Evolutionary conservation across 2,113 vertebrate genomes (phyloP).

Genomic region (Mastomys natalensis): DNA sequence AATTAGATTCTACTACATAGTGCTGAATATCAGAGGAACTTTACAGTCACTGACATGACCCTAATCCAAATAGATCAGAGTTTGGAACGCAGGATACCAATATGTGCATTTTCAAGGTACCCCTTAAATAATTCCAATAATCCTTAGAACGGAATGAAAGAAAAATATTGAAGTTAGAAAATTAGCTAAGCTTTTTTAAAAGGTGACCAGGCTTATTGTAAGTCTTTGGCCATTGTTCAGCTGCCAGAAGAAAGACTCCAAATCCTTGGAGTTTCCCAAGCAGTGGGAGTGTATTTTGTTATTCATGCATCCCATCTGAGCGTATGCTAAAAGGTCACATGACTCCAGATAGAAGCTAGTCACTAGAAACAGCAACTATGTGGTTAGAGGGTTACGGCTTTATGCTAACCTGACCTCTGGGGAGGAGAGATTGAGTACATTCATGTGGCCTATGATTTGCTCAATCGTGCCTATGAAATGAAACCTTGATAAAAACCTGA

Average conservation of each 20-base stretch:
- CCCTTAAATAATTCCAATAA: conserved; percentile 31
- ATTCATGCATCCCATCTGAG: conserved; percentile 27
- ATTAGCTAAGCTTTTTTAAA: conserved; percentile 31
- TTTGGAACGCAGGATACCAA: background rate
- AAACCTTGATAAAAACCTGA: conserved; percentile 47
- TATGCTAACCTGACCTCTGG: background rate
- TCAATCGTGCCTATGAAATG: conserved; percentile 15
- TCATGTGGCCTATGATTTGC: conserved; percentile 1
- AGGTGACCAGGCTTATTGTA: background rate
- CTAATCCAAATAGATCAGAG: conserved; percentile 27
- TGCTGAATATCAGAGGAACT: background rate
- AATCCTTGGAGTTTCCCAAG: conserved; percentile 48
- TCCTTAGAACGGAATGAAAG: conserved; percentile 45
- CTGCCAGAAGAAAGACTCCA: conserved; percentile 12
- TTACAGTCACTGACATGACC: conserved; percentile 17
- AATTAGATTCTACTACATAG: conserved; percentile 4
- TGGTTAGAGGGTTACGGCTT: conserved; percentile 23
- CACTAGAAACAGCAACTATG: conserved; percentile 36
- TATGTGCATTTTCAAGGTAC: conserved; percentile 33
- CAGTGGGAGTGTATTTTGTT: conserved; percentile 40
- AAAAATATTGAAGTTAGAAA: background rate
- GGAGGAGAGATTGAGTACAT: background rate
- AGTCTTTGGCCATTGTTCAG: background rate
- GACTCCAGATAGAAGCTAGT: background rate
- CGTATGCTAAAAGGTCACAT: conserved; percentile 40